Conservation (phyloP, 2,797 vertebrate species). For the Periophthalmus magnuspinnatus region DNA sequence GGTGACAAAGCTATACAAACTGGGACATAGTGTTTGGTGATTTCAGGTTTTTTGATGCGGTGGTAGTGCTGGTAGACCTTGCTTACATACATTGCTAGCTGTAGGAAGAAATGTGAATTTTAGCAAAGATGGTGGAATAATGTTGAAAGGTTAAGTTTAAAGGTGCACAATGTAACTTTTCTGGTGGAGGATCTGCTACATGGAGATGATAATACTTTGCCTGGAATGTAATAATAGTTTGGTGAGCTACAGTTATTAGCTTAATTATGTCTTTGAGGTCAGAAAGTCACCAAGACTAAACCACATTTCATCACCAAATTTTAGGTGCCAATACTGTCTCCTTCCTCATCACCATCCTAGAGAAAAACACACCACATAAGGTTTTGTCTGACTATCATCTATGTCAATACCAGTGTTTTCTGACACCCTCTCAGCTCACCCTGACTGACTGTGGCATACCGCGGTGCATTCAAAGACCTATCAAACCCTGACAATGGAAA, state of each 20-base stretch:
- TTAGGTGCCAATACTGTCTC: too few relatives aligned
- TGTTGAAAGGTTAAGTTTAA: not conserved
- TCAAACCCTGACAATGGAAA: conserved; percentile 6
- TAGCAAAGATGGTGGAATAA: not conserved
- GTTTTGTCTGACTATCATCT: not conserved
- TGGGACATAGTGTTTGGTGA: conserved; percentile 27
- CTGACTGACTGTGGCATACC: not conserved
- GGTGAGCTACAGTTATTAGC: too few relatives aligned
- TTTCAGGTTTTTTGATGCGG: conserved; percentile 19
- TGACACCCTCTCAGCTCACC: not conserved
- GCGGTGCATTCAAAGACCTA: not conserved
- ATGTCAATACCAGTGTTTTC: conserved; percentile 2
- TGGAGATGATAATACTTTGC: too few relatives aligned
- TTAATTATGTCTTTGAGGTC: too few relatives aligned
- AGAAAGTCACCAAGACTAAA: too few relatives aligned
- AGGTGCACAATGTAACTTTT: not conserved
- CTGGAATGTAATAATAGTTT: too few relatives aligned
- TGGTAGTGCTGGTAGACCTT: not conserved
- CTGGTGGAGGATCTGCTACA: too few relatives aligned
- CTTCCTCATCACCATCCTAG: not conserved
- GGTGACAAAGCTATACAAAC: conserved; percentile 20
- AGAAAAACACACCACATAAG: not conserved
- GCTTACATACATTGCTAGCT: not conserved
- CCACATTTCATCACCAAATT: too few relatives aligned
- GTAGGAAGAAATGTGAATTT: not conserved